These are phyloP conservation scores for Pollenia labialis DNA, from an alignment of 2,888 invertebrate genomes.

Conservation along the genomic window DNA sequence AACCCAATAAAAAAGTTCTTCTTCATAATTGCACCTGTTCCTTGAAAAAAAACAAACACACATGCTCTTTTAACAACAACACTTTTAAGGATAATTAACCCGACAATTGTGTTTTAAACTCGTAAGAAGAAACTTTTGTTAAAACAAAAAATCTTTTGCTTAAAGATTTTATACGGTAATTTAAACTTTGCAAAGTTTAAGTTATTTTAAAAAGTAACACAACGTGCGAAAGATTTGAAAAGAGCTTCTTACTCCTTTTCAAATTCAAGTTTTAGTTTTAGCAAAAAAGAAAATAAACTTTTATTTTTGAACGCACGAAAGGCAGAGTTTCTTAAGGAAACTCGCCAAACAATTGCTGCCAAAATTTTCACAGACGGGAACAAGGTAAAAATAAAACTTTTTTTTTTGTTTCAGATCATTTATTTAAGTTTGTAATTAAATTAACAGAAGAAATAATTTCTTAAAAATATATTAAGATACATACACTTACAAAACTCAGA, in stretches of 20 bases:
- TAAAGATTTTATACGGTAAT: conserved; percentile 60
- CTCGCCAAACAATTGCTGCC: conserved; percentile 81
- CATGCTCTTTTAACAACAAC: conserved; percentile 56
- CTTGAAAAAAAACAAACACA: neutral
- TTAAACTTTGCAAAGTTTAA: conserved; percentile 63
- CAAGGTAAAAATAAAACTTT: conserved; percentile 80
- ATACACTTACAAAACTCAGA: too few species aligned
- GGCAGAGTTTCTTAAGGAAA: conserved; percentile 78
- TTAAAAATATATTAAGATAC: too few species aligned
- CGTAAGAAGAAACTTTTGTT: conserved; percentile 52
- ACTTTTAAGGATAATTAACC: conserved; percentile 81
- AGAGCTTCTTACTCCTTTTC: conserved; percentile 19
- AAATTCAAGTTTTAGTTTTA: conserved; percentile 20
- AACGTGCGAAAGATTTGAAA: conserved; percentile 50
- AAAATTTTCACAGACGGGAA: conserved; percentile 85
- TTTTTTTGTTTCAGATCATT: neutral
- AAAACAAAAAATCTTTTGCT: conserved; percentile 61
- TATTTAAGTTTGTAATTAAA: neutral
- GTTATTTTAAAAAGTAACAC: conserved; percentile 40
- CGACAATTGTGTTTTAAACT: conserved; percentile 77
- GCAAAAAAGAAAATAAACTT: conserved; percentile 34
- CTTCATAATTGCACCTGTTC: conserved; percentile 8
- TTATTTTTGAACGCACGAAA: conserved; percentile 64
- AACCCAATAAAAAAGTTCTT: neutral
- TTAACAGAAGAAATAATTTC: too few species aligned